Evolutionary conservation across 2,888 invertebrate genomes (phyloP), one percentile per base, ranked within the genome.

Genomic region (Coremacera marginata): DNA sequence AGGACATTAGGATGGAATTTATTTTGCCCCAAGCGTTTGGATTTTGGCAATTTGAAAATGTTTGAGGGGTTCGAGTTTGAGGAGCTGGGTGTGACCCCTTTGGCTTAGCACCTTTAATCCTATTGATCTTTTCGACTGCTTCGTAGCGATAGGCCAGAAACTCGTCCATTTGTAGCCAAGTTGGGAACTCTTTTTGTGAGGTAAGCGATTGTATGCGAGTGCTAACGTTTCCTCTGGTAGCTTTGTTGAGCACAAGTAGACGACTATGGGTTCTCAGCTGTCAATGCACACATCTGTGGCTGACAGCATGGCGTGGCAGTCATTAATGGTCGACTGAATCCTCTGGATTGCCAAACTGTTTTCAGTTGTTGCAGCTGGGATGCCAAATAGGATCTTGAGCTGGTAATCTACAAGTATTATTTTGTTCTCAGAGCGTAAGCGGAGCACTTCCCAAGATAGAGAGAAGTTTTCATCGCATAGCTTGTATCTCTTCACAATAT

Each of bases 381-480:
- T 60, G 19, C 11, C 19, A 55, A 76, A 63, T 1, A 78, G n/a
- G n/a, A n/a, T n/a, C n/a, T n/a, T n/a, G n/a, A n/a, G n/a, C n/a
- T n/a, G n/a, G n/a, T n/a, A 57, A 25, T 77, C 79, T 3, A 72
- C 72, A 0, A 77, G 31, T 1, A 76, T 70, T 14, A 49, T 19
- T 7, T 44, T 27, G 14, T 78, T 78, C 34, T 78, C 74, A 44
- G 63, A 78, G 5, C 78, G 52, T 4, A 49, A 14, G 9, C 70
- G 68, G 3, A 78, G 44, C 9, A 76, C 74, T 27, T 74, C 34
- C 78, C 73, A 78, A 0, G 76, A 70, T 3, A 76, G 44, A 9
- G 5, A 14, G 49, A 78, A 76, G 31, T 76, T 78, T 16, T 78
- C 67, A 70, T 76, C 70, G 9, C n/a, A n/a, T n/a, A n/a, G n/a